Conservation (phyloP, 2,797 vertebrate species). For the Pseudocheirus occidentalis region DNA sequence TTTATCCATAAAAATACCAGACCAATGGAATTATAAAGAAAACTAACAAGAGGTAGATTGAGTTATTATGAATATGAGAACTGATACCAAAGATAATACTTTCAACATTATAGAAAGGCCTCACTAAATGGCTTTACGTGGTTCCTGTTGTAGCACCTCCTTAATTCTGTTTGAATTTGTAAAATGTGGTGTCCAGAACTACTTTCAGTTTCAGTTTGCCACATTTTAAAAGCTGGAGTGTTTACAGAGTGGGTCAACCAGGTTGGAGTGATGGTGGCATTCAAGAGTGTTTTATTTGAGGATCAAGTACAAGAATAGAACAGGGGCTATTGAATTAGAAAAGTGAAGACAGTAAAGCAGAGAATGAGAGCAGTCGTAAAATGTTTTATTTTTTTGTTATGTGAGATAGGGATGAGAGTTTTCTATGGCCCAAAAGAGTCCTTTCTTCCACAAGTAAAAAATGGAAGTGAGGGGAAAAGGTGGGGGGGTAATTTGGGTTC, state of each 20-base stretch:
- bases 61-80: not conserved
- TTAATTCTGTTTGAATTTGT: not conserved
- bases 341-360: not conserved
- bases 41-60: not conserved
- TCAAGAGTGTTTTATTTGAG: not conserved
- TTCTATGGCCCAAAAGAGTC: not conserved
- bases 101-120: not conserved
- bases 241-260: not conserved
- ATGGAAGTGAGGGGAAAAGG: not conserved
- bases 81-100: not conserved
- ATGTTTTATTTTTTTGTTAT: not conserved
- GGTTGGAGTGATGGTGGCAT: not conserved
- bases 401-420: not conserved
- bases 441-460: not conserved
- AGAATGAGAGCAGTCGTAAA: not conserved
- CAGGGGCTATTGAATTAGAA: not conserved
- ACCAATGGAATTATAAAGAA: not conserved
- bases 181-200: not conserved
- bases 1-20: not conserved
- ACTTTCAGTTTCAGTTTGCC: not conserved
- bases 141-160: not conserved
- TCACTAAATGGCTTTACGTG: not conserved
- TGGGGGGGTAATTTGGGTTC: not conserved
- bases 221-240: not conserved
- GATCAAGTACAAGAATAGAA: not conserved